Conservation (phyloP, 2,888 invertebrate genomes). For the Octonoba sinensis region DNA sequence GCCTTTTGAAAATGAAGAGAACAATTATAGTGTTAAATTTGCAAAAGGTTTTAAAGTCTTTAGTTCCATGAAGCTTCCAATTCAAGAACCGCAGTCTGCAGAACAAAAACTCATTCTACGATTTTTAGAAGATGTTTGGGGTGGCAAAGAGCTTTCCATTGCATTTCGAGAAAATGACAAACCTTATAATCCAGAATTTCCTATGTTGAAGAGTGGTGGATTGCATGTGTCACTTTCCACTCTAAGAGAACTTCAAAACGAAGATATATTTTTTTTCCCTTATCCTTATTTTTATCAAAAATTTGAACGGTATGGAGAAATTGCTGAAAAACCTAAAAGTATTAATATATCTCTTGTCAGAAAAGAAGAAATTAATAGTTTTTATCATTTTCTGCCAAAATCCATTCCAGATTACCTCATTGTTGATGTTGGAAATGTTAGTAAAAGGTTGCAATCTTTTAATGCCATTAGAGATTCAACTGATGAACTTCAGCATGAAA, state of each 20-base stretch:
- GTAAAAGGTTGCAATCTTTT: conserved; percentile 6
- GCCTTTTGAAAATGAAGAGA: too few relatives aligned
- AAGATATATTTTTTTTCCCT: conserved; percentile 18
- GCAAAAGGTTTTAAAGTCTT: too few relatives aligned
- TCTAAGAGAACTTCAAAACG: conserved; percentile 25
- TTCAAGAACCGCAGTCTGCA: too few relatives aligned
- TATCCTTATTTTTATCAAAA: conserved; percentile 40
- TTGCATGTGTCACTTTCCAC: conserved; percentile 23
- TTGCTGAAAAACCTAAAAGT: not conserved
- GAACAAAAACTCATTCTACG: too few relatives aligned
- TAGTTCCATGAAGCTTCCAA: too few relatives aligned
- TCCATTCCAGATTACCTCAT: conserved; percentile 20
- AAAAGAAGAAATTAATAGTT: not conserved
- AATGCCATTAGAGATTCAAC: conserved; percentile 4
- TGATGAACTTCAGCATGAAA: conserved; percentile 1
- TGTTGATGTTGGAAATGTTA: conserved; percentile 1
- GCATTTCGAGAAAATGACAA: too few relatives aligned
- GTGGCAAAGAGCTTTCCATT: too few relatives aligned
- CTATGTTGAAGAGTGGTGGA: conserved; percentile 32
- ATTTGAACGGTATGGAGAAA: conserved; percentile 11
- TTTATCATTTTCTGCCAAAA: conserved; percentile 1
- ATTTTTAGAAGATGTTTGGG: too few relatives aligned
- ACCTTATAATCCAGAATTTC: conserved; percentile 10
- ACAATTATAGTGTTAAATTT: too few relatives aligned
- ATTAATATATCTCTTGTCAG: conserved; percentile 10